These are phyloP conservation scores for Tinea pellionella DNA, from an alignment of 2,888 invertebrate species.

Conservation along the genomic window DNA sequence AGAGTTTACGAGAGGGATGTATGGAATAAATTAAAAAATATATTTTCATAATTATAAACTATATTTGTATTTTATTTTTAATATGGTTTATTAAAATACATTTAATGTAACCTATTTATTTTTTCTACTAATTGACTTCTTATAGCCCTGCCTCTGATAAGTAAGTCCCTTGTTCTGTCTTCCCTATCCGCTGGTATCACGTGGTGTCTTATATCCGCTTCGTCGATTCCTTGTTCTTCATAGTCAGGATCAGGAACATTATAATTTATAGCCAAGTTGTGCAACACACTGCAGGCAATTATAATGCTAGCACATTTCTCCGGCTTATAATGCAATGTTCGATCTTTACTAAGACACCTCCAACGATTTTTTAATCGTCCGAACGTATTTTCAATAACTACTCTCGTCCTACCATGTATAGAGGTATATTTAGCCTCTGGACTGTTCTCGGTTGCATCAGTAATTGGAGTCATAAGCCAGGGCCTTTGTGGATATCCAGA, in stretches of 20 bases:
- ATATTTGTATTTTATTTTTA: too few species aligned
- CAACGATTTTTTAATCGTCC: conserved; percentile 18
- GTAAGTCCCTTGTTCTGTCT: too few species aligned
- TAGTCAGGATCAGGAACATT: not conserved
- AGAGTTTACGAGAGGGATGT: too few species aligned
- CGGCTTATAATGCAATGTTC: conserved; percentile 19
- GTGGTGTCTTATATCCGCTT: too few species aligned
- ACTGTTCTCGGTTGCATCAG: conserved; percentile 14
- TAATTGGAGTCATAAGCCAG: conserved; percentile 19
- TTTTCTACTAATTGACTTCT: too few species aligned
- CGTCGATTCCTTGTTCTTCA: too few species aligned
- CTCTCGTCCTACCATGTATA: conserved; percentile 14
- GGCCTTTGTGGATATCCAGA: conserved; percentile 20
- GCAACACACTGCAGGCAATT: conserved; percentile 18
- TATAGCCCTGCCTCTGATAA: too few species aligned
- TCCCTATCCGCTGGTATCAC: too few species aligned
- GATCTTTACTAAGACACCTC: conserved; percentile 18
- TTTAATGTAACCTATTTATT: too few species aligned
- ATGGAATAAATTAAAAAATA: too few species aligned
- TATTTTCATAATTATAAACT: too few species aligned
- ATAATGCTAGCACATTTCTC: conserved; percentile 18
- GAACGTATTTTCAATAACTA: conserved; percentile 17
- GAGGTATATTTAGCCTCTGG: conserved; percentile 17
- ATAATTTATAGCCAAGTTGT: conserved; percentile 16
- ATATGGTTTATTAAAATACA: too few species aligned